Conservation (phyloP, 2,113 vertebrate species). For the Aegotheles bennettii region DNA sequence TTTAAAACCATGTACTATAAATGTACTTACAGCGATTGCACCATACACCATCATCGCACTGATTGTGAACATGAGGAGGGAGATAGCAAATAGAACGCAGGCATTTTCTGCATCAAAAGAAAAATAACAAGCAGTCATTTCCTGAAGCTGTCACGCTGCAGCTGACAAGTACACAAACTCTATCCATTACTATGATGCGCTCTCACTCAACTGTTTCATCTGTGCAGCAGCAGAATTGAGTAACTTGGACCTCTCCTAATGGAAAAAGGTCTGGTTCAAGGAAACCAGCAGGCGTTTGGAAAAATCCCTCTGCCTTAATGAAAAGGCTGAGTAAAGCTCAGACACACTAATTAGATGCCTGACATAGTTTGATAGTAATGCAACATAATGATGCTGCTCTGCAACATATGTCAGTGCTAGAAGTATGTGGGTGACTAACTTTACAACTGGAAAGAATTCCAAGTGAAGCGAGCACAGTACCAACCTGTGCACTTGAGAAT, state of each 20-base stretch:
- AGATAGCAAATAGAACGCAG: constrained; percentile 94
- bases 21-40: constrained; percentile 91
- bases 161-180: neutral
- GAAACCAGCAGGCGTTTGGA: neutral
- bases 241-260: neutral
- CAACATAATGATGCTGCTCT: neutral
- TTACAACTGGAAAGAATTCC: neutral
- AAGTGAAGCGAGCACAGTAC: neutral
- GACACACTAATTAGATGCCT: neutral
- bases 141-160: neutral
- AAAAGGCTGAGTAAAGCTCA: neutral
- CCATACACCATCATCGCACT: constrained; percentile 99
- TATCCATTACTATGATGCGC: neutral
- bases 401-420: neutral
- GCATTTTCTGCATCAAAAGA: constrained; percentile 84
- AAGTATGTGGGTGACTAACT: neutral
- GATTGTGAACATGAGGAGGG: constrained; percentile 97
- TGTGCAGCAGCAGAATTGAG: neutral
- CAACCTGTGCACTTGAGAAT: neutral
- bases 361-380: neutral
- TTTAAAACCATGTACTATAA: neutral
- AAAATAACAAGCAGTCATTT: neutral
- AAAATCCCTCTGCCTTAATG: neutral
- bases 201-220: neutral
- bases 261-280: neutral